These are phyloP conservation scores for Hassar affinis DNA, from an alignment of 2,113 vertebrate species.

Conservation along the genomic window DNA sequence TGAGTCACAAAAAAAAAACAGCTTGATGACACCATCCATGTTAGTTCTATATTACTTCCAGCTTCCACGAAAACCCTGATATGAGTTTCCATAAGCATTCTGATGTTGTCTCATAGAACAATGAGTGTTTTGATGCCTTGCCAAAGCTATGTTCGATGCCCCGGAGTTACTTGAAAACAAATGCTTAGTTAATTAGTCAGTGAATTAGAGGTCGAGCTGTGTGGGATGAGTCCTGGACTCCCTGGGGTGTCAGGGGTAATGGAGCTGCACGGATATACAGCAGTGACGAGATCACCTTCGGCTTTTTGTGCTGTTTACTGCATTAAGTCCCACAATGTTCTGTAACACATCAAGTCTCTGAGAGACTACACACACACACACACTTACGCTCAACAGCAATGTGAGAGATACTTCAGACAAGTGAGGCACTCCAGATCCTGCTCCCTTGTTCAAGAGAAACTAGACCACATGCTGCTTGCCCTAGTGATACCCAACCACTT, in stretches of 20 bases:
- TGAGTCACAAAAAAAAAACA: background rate
- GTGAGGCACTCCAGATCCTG: constrained; percentile 45
- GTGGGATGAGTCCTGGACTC: constrained; percentile 20
- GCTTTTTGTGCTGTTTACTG: constrained; percentile 22
- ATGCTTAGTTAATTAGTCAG: constrained; percentile 1
- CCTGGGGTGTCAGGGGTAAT: constrained; percentile 5
- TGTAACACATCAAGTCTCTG: constrained; percentile 19
- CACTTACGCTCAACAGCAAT: constrained; percentile 15
- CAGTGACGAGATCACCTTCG: background rate
- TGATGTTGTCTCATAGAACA: background rate
- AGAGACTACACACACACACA: constrained; percentile 27
- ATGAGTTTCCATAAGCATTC: background rate
- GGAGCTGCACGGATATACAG: constrained; percentile 20
- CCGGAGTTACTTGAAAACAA: background rate
- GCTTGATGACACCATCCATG: background rate
- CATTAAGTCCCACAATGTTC: constrained; percentile 14
- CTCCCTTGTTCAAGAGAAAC: constrained; percentile 9
- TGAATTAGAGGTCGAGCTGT: constrained; percentile 1
- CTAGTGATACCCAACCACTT: constrained; percentile 11
- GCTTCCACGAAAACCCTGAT: background rate
- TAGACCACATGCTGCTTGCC: constrained; percentile 31
- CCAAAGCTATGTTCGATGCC: background rate
- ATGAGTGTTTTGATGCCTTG: background rate
- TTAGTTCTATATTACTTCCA: background rate
- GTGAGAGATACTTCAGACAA: constrained; percentile 33